Evolutionary conservation across 2,797 vertebrate species (phyloP), one percentile per base, ranked within the genome.

Genomic region (Crax fasciolata): DNA sequence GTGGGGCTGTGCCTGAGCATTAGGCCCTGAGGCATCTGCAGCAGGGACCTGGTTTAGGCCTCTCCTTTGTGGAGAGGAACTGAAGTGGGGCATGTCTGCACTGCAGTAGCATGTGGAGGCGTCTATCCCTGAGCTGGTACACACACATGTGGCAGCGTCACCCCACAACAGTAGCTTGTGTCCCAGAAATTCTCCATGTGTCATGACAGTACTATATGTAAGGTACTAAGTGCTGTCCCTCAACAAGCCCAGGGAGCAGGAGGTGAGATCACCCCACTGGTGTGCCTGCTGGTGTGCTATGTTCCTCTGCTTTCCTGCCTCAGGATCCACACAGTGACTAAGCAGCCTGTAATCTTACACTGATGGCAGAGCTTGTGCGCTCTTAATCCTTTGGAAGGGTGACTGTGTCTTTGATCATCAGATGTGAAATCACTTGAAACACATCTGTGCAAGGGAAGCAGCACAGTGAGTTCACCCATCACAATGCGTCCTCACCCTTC

Each of bases 181-280:
- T 21, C 39, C 39, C 79, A 35, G 57, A 67, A 62, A 28, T 93
- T 70, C 65, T 84, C 27, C 6, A 7, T 13, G 38, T 43, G 48
- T 72, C 39, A 41, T 49, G 25, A 9, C 28, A 57, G 41, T 32
- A 18, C 62, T 57, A 6, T 10, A 2, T 4, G 10, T 62, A 28
- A 66, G 13, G 8, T 6, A 65, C 20, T 35, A 66, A 61, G 52
- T 32, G 30, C 24, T 49, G 5, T 77, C 39, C 52, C 83, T 89
- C 80, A 65, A 1, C 49, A 75, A 75, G 71, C 43, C 77, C 18
- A 10, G 16, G n/a, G 5, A 73, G 38, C 30, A 35, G 30, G 28
- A 46, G 32, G 1, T 61, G 17, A 41, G 30, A 41, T 65, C 3
- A 43, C 27, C 1, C 0, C 25, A 9, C 10, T 11, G 16, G 27